Conservation (phyloP, 2,797 vertebrate genomes). For the Microctenopoma stevenorrisi region DNA sequence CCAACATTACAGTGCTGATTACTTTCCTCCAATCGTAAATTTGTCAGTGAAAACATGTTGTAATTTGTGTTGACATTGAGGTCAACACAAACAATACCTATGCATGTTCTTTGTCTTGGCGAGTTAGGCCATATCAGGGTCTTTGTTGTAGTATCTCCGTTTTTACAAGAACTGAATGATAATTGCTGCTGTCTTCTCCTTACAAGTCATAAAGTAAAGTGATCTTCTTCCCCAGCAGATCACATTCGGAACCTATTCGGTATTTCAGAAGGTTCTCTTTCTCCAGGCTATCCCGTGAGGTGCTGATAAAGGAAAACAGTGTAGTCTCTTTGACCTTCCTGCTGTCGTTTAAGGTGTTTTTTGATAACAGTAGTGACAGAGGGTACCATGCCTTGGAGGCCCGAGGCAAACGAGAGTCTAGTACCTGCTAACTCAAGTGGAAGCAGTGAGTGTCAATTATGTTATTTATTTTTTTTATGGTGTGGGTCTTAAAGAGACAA, state of each 20-base stretch:
- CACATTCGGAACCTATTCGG: not conserved
- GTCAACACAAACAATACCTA: not conserved
- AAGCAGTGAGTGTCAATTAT: not conserved
- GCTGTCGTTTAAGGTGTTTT: conserved; percentile 73
- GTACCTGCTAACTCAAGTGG: conserved; percentile 23
- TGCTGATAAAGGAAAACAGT: conserved; percentile 43
- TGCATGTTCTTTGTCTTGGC: no score
- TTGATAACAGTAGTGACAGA: conserved; percentile 38
- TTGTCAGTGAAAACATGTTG: not conserved
- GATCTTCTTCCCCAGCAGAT: not conserved
- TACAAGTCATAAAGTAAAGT: no score
- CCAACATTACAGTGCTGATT: no score
- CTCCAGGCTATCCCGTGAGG: conserved; percentile 60
- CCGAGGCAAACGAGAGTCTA: conserved; percentile 48
- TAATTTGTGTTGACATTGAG: not conserved
- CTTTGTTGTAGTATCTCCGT: no score
- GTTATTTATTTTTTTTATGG: not conserved
- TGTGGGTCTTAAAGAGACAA: no score
- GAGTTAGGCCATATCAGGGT: no score
- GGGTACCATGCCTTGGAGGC: conserved; percentile 49
- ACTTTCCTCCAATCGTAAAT: no score
- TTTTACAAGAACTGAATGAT: no score
- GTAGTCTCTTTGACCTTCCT: conserved; percentile 52
- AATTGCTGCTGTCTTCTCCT: no score
- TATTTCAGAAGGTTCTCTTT: not conserved